These are phyloP conservation scores for Elegia similella DNA, from an alignment of 2,888 invertebrate genomes.

Conservation along the genomic window DNA sequence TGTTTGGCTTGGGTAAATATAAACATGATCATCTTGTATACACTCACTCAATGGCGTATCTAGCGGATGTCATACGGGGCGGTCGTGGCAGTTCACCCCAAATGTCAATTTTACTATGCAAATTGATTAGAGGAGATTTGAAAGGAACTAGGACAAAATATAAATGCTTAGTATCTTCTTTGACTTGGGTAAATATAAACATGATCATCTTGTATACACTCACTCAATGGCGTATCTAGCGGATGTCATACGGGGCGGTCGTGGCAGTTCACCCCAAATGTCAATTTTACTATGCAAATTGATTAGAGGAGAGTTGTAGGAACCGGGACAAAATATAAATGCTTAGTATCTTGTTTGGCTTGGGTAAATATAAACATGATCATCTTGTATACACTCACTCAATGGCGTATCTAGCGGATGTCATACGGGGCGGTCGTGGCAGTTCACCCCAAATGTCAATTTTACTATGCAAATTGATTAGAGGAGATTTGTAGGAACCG, in stretches of 20 bases:
- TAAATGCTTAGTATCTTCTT: background rate
- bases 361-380: background rate
- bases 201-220: too few relatives aligned
- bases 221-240: too few relatives aligned
- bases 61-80: too few relatives aligned
- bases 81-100: background rate
- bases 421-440: background rate
- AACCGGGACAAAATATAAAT: background rate
- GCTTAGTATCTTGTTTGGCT: background rate
- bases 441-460: too few relatives aligned
- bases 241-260: too few relatives aligned
- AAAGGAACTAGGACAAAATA: background rate
- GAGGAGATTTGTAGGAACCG: background rate
- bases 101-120: too few relatives aligned
- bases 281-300: too few relatives aligned
- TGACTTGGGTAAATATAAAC: background rate
- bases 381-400: too few relatives aligned
- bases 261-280: too few relatives aligned
- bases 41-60: too few relatives aligned
- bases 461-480: background rate
- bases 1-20: background rate
- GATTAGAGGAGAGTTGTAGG: background rate
- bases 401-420: too few relatives aligned
- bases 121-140: background rate
- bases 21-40: background rate